Base-by-base conservation (phyloP, 2,888 invertebrate species). In the Amphipoea lucens region DNA sequence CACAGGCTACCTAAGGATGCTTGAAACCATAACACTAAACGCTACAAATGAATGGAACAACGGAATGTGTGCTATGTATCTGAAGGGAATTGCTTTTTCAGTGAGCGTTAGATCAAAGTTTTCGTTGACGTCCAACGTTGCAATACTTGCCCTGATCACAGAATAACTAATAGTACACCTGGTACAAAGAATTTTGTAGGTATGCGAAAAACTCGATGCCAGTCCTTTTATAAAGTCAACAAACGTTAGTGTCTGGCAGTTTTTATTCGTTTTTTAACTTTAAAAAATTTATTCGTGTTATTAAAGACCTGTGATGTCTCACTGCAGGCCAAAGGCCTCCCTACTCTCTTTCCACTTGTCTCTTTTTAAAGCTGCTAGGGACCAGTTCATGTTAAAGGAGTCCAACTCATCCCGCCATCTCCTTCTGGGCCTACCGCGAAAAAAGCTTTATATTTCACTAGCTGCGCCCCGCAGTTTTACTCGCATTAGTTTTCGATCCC, bases 1-100 rank as follows among this genome's bases (percentile, higher is more conserved):
- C 29, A 63, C 62, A n/a, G 51, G n/a, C 23, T 48, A 23, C 36
- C 65, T 14, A 60, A 74, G 12, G 20, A 74, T 51, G n/a, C 80
- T 79, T 79, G 67, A 79, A 63, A 78, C 36, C 0, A 23, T 71
- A 60, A 60, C 11, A 51, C 12, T 68, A 0, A 12, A n/a, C 6
- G 7, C 6, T 45, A 11, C n/a, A 51, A 51, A 62, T 12, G 23
- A 0, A n/a, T 45, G 6, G 36, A 42, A 42, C 4, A 45, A 45
- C 4, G 14, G 4, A 20, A 45, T 60, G 3, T 48, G 12, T 60
- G 20, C 11, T 36, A 17, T 66, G n/a, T n/a, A n/a, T 45, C 3
- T 29, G 42, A 42, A 17, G 54, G 5, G 4, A 12, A 51, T 62
- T 36, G 9, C 29, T 54, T 63, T n/a, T 78, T 54, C 20, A 20